Evolutionary conservation across 92 coral and sea anemone genomes (phyloP), one percentile per base, ranked within the genome.

Genomic region (Pocillopora grandis): DNA sequence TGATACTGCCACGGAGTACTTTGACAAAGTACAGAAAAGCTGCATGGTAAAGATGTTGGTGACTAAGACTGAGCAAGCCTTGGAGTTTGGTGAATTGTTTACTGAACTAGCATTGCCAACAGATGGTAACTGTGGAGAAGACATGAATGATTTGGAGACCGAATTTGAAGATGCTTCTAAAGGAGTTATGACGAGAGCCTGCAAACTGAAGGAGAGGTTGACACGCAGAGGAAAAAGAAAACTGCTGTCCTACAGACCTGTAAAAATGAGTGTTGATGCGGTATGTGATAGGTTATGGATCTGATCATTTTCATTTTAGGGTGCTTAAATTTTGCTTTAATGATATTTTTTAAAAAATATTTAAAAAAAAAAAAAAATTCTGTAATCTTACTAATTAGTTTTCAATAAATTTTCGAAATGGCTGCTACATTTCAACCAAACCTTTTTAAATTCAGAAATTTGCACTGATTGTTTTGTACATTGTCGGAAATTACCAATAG

Each of bases 61-160:
- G 20, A 80, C 91, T 42, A 83, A 85, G 84, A 91, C 98, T 37
- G 93, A 88, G 21, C 92, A 94, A 19, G 75, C 93, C 79, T 60
- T 96, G 57, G 85, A 90, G 9, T 87, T 94, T 15, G 76, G 92
- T 62, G 99, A 96, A 87, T 87, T 94, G 31, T 66, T 95, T 33
- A 95, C 93, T 0, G 99, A 96, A 84, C 83, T 90, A 49, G 90
- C 93, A 23, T 79, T 96, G 85, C 99, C 99, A 0, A 88, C 98
- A 58, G 98, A 94, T 78, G 98, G 98, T 6, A 86, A 76, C 21
- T 82, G 91, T 73, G 72, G 87, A 5, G 98, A 94, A 55, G 98
- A 96, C 80, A 91, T 92, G 88, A 89, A 92, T 21, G 99, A 96
- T 79, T 80, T 95, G 62, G 93, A 90, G 63, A 60, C 86, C 13